Evolutionary conservation across 2,113 vertebrate species (phyloP), one percentile per base, ranked within the genome.

Genomic region (Scortum barcoo): DNA sequence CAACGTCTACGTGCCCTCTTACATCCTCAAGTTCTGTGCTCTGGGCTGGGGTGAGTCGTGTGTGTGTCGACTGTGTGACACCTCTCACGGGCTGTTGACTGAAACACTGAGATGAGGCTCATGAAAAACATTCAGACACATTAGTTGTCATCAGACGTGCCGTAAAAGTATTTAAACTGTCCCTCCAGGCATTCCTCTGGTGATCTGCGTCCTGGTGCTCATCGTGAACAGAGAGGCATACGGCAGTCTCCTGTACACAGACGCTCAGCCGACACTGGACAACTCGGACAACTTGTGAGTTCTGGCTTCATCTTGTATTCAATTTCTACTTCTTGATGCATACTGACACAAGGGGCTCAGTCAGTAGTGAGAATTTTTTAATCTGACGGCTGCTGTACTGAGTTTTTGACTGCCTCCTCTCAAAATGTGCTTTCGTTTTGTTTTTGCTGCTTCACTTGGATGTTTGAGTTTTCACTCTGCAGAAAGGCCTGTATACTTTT

Each of bases 21-120:
- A 97, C 65, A 96, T 97, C 66, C 93, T 98, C 24, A 99, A 99
- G 91, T 96, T 97, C 90, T 97, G 95, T 63, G 71, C 93, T 38
- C 81, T 95, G 80, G 97, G 97, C 51, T 99, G 97, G 97, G 97
- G 97, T 99, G 90, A 95, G 97, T 71, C 3, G 0, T 14, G 44
- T 30, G n/a, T 53, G n/a, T n/a, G n/a, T 76, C 1, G 3, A 13
- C 11, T 5, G 4, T n/a, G 38, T 13, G 14, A 33, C n/a, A n/a
- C n/a, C n/a, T n/a, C n/a, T n/a, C n/a, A n/a, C n/a, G n/a, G n/a
- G 28, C 17, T 26, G 58, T 9, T 36, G 46, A 51, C 12, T 7
- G 13, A 48, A 46, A 17, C 44, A 46, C 5, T 46, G 14, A 46
- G 13, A 42, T 42, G 40, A n/a, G n/a, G n/a, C n/a, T n/a, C n/a